Evolutionary conservation across 2,113 vertebrate genomes (phyloP), one percentile per base, ranked within the genome.

Genomic region (Pseudorhombus dupliciocellatus): DNA sequence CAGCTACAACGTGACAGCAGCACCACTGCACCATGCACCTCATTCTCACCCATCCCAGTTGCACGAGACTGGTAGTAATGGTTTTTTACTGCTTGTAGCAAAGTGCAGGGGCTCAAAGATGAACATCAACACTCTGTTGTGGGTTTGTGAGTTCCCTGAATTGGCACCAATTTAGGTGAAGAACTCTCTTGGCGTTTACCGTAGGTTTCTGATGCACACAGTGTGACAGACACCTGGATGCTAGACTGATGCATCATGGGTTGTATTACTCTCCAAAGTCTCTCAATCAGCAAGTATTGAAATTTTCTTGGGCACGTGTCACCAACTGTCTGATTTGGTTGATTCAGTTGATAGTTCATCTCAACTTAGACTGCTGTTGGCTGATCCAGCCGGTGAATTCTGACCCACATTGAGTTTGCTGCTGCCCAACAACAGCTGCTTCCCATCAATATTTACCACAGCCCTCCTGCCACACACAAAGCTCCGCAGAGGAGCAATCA

Each of bases 381-480:
- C 24, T 30, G 21, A 67, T 60, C 28, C 21, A 44, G 44, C 44
- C 11, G 25, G 48, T 63, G 28, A 53, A 64, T 77, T 57, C 52
- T 60, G 55, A 58, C 42, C 42, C 28, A 28, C 14, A 9, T 48
- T 73, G 22, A 58, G 22, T 61, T 55, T 31, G 50, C 21, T 44
- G 30, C 48, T 25, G 60, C 7, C 7, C 75, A 37, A 54, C 44
- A 58, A 86, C 74, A 89, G 73, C 78, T 89, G 84, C 64, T 78
- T 70, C 73, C 79, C 75, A 85, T 92, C 67, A 87, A 87, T 87
- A 80, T 85, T 88, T 86, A 89, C 51, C 40, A 51, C 65, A 30
- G 61, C 34, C 51, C 42, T 56, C 64, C 52, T 48, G 12, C 20
- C 46, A n/a, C 46, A 48, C 11, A 12, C 62, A 48, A 51, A 66